phyloP scores from a whole-genome alignment of 2,113 vertebrate species.

The Taxidea taxus region DNA sequence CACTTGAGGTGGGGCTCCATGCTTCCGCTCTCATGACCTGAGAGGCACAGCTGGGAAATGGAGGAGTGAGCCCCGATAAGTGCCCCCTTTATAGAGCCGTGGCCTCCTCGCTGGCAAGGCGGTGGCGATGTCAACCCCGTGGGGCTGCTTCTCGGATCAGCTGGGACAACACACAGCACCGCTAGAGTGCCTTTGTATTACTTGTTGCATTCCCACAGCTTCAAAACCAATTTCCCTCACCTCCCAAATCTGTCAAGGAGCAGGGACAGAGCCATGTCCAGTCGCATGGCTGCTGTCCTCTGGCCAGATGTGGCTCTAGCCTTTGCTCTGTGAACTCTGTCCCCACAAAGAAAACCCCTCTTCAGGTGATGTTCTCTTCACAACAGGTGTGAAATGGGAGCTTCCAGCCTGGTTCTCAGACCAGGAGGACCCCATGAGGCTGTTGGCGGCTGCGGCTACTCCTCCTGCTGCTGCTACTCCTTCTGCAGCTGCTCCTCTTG shows the following conservation, averaged over 20 bases:
- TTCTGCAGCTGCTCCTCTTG: not conserved
- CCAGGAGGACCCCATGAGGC: not conserved
- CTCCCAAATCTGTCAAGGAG: not conserved
- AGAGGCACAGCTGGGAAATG: accelerated
- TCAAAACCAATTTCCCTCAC: not conserved
- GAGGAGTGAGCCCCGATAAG: no score
- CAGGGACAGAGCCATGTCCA: not conserved
- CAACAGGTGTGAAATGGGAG: slow-evolving; percentile 74
- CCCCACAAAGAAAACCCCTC: not conserved
- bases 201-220: not conserved
- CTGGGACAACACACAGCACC: not conserved
- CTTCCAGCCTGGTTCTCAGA: slow-evolving; percentile 36
- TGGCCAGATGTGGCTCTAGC: not conserved
- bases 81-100: not conserved
- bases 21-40: accelerated
- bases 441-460: not conserved
- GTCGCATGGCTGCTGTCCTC: not conserved
- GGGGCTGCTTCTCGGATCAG: not conserved
- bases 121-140: not conserved
- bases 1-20: not conserved
- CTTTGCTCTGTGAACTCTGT: not conserved
- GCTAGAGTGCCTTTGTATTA: not conserved
- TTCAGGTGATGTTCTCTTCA: slow-evolving; percentile 22
- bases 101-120: not conserved
- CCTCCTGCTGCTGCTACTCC: not conserved